Evolutionary conservation across 1,140 invertebrate genomes (phyloP), one percentile per base, ranked within the genome.

Genomic region (Drosophila seguyi): DNA sequence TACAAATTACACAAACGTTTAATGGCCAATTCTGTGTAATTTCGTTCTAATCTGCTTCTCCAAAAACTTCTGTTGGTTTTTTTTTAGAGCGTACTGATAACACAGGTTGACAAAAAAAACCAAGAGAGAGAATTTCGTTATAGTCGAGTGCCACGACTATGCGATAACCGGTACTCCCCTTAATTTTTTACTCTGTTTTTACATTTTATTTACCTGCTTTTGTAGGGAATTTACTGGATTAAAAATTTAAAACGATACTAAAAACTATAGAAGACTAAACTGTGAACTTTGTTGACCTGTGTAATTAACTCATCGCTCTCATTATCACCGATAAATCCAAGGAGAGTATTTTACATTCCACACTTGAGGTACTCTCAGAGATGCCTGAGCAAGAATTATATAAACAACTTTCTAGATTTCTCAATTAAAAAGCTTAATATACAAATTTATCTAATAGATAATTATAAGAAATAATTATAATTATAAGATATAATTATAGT

Each of bases 131-230:
- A 25, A 22, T 1, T 36, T 36, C 4, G 14, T 16, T 36, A 53
- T 11, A 36, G 31, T 22, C 50, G 4, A 53, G 52, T 55, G 52
- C 31, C 50, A 53, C 50, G 50, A 53, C 50, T 16, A 53, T 53
- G 50, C 31, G 31, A 53, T 36, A 53, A 53, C 18, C 31, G 50
- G 50, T 31, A 36, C 18, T 53, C 18, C 18, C 48, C 11, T 14
- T 1, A 34, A 14, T 52, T 20, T 36, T 36, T 53, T 53, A 16
- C 18, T 34, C 7, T n/a, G 6, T 4, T 1, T 20, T 13, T 31
- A 31, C 5, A 31, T 14, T 4, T 10, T 27, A 47, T 10, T 8
- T 31, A 8, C 1, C n/a, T n/a, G n/a, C 7, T 2, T 6, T 5
- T 5, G 45, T 8, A 22, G 8, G 7, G 3, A 25, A 22, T 25